These are phyloP conservation scores for Bembecia ichneumoniformis DNA, from an alignment of 2,888 invertebrate species.

Conservation along the genomic window DNA sequence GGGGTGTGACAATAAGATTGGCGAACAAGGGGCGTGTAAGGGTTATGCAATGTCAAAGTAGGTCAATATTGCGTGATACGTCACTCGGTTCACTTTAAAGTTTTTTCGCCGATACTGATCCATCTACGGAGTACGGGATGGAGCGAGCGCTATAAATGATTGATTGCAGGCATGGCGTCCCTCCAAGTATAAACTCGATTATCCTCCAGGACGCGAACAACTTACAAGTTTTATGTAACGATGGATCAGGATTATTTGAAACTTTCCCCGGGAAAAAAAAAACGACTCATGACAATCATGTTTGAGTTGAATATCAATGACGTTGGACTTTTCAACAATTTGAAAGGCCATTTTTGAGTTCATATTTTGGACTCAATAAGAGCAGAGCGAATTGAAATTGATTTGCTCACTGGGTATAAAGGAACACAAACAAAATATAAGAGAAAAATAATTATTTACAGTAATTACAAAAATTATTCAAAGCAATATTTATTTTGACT, in stretches of 20 bases:
- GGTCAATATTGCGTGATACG: constrained; percentile 17
- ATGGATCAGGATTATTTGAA: constrained; percentile 69
- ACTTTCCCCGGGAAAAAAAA: constrained; percentile 50
- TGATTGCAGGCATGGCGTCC: constrained; percentile 68
- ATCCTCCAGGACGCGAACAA: constrained; percentile 71
- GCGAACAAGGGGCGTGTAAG: too few relatives aligned
- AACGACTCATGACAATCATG: constrained; percentile 67
- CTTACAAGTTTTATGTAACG: constrained; percentile 72
- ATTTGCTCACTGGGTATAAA: too few relatives aligned
- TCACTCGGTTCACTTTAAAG: constrained; percentile 58
- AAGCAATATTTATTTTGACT: too few relatives aligned
- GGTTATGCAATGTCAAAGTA: constrained; percentile 18
- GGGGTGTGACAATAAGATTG: too few relatives aligned
- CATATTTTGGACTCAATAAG: too few relatives aligned
- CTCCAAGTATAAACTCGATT: constrained; percentile 72
- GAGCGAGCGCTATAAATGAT: constrained; percentile 64
- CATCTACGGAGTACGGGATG: constrained; percentile 21
- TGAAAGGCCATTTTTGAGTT: not conserved
- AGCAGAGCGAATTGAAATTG: too few relatives aligned
- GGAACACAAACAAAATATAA: too few relatives aligned
- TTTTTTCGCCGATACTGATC: constrained; percentile 44
- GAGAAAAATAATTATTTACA: too few relatives aligned
- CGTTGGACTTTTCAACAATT: not conserved
- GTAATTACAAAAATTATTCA: too few relatives aligned
- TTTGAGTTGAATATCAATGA: constrained; percentile 60